A percentile compares a stretch with the other conserved stretches of the same genome.
Evolutionary conservation across 2,797 vertebrate species (phyloP).

Genomic region (Microchirus variegatus): DNA sequence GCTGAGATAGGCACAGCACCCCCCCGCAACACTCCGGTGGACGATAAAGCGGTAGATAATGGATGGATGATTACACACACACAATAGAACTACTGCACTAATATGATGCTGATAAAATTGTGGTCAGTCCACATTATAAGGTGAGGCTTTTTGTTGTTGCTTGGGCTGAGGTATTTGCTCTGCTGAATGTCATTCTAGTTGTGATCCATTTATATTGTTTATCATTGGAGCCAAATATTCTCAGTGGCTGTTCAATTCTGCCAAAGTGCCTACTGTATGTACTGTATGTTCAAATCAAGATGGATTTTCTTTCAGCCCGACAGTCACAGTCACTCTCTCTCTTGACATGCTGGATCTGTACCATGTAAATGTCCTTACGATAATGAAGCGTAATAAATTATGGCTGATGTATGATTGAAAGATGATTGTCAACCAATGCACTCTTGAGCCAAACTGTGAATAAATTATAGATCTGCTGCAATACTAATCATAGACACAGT

Average conservation of each 20-base stretch:
- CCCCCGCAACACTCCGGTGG: too few species aligned
- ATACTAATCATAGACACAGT: conserved; percentile 27
- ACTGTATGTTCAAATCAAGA: conserved; percentile 17
- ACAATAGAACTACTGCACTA: too few species aligned
- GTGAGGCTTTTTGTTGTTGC: neutral
- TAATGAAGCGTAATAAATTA: conserved; percentile 21
- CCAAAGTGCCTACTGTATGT: conserved; percentile 54
- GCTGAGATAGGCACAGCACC: too few species aligned
- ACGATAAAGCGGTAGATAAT: too few species aligned
- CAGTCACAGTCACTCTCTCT: conserved; percentile 3
- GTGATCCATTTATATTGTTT: conserved; percentile 7
- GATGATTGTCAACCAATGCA: conserved; percentile 53
- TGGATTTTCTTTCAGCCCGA: neutral
- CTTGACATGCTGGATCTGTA: conserved; percentile 13
- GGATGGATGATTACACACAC: too few species aligned
- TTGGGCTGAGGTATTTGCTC: neutral
- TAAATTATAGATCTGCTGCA: conserved; percentile 67
- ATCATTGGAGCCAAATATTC: conserved; percentile 6
- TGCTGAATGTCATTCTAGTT: conserved; percentile 1
- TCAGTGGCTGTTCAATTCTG: conserved; percentile 25
- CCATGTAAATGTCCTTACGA: neutral
- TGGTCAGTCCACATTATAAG: neutral
- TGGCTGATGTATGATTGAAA: conserved; percentile 34
- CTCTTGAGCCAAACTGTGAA: conserved; percentile 72
- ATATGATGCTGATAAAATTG: neutral